Percentiles rank a stretch among this genome's conserved stretches.
phyloP scores from a whole-genome alignment of 2,888 invertebrate species.

The Eristalinus sepulchralis region DNA sequence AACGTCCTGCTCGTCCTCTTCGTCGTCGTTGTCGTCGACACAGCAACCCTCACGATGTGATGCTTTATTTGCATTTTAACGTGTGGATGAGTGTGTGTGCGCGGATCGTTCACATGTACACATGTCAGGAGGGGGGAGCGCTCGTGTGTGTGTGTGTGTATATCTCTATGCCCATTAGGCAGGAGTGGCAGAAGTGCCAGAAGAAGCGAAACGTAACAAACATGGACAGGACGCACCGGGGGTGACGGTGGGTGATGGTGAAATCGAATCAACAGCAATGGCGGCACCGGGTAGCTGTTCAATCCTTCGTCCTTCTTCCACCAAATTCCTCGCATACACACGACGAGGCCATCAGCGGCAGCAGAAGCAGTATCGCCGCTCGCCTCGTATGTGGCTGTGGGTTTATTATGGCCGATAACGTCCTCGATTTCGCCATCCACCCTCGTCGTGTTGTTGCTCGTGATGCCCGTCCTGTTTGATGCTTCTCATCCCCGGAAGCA shows the following conservation, averaged over 20 bases:
- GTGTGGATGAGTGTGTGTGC: slow-evolving; percentile 24
- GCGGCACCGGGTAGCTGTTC: slow-evolving; percentile 6
- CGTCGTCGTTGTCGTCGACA: slow-evolving; percentile 10
- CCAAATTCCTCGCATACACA: slow-evolving; percentile 59
- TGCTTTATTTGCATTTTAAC: slow-evolving; percentile 67
- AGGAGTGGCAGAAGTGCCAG: slow-evolving; percentile 52
- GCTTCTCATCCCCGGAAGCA: slow-evolving; percentile 45
- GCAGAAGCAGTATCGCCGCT: slow-evolving; percentile 5
- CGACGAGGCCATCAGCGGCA: neutral
- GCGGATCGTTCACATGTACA: slow-evolving; percentile 35
- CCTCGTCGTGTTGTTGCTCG: slow-evolving; percentile 19
- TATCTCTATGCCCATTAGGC: slow-evolving; percentile 69
- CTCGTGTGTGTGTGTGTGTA: slow-evolving; percentile 18
- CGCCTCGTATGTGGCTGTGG: slow-evolving; percentile 68
- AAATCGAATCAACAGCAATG: slow-evolving; percentile 33
- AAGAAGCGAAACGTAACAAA: slow-evolving; percentile 62
- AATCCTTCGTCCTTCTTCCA: slow-evolving; percentile 68
- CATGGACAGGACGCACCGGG: slow-evolving; percentile 61
- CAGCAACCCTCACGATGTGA: slow-evolving; percentile 55
- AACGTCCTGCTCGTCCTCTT: neutral
- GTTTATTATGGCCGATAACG: slow-evolving; percentile 72
- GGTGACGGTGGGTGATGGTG: slow-evolving; percentile 18
- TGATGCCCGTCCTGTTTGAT: slow-evolving; percentile 33
- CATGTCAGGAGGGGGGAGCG: slow-evolving; percentile 40
- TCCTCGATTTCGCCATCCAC: slow-evolving; percentile 65